Conservation (phyloP, 2,797 vertebrate genomes). For the Uromys caudimaculatus region DNA sequence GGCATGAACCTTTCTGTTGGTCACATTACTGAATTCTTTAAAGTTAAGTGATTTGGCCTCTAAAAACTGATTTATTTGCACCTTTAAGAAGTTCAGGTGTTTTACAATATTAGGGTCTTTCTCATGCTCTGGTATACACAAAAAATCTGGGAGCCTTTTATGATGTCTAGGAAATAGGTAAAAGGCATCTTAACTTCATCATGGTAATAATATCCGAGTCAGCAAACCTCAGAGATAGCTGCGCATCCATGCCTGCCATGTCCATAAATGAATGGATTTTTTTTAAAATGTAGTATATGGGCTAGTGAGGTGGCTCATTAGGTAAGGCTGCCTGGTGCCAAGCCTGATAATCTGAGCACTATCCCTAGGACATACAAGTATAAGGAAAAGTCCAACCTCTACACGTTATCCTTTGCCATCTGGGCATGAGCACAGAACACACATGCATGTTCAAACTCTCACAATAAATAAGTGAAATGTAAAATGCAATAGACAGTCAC, state of each 20-base stretch:
- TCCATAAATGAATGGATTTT: background rate
- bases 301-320: background rate
- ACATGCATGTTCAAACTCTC: too few relatives aligned
- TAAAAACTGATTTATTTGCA: background rate
- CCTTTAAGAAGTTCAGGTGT: background rate
- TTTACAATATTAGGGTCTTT: background rate
- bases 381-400: background rate
- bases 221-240: background rate
- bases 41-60: slow-evolving; percentile 21
- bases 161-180: background rate
- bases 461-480: background rate
- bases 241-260: background rate
- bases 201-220: background rate
- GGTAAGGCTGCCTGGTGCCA: background rate
- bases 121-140: background rate
- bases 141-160: slow-evolving; percentile 23
- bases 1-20: slow-evolving; percentile 9
- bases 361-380: background rate
- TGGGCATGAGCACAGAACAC: background rate
- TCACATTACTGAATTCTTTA: slow-evolving; percentile 36
- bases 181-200: background rate
- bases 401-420: background rate
- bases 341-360: background rate
- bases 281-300: background rate
- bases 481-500: background rate